phyloP scores from a whole-genome alignment of 92 coral and sea anemone genomes.

The Isaurus tuberculatus region DNA sequence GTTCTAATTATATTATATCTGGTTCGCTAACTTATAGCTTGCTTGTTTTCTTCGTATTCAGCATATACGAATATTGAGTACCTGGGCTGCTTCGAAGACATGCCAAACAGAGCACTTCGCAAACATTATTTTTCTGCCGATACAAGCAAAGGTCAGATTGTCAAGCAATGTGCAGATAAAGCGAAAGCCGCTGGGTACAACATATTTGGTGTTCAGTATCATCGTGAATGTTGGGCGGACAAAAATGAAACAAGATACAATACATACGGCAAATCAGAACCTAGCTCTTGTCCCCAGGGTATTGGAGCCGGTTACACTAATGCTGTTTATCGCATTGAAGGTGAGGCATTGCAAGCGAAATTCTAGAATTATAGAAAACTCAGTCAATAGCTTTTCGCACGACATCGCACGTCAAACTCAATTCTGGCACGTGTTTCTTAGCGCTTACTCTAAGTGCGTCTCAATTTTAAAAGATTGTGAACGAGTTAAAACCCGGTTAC shows the following conservation, averaged over 20 bases:
- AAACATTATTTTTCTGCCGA: slow-evolving; percentile 2
- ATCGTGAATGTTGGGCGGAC: slow-evolving; percentile 31
- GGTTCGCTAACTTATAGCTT: no score
- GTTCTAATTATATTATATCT: background rate
- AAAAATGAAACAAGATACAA: slow-evolving; percentile 6
- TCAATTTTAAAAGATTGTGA: no score
- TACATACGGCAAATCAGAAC: background rate
- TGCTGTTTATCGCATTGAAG: slow-evolving; percentile 20
- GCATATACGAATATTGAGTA: background rate
- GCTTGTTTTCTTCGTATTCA: background rate
- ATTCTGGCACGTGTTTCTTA: no score
- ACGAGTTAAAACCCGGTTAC: no score
- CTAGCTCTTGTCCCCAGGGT: background rate
- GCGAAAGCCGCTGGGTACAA: slow-evolving; percentile 34
- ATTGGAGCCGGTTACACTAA: slow-evolving; percentile 1
- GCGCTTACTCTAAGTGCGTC: no score
- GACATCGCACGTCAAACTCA: no score
- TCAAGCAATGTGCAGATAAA: slow-evolving; percentile 19
- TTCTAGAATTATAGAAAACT: no score
- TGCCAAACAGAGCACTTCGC: background rate
- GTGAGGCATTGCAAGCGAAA: slow-evolving; percentile 5
- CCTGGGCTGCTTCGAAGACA: slow-evolving; percentile 9
- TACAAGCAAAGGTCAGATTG: slow-evolving; percentile 8
- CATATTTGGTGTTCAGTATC: slow-evolving; percentile 32
- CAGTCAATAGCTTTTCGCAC: no score